Conservation (phyloP, 2,888 invertebrate species). For the Dolichomitus sp. region DNA sequence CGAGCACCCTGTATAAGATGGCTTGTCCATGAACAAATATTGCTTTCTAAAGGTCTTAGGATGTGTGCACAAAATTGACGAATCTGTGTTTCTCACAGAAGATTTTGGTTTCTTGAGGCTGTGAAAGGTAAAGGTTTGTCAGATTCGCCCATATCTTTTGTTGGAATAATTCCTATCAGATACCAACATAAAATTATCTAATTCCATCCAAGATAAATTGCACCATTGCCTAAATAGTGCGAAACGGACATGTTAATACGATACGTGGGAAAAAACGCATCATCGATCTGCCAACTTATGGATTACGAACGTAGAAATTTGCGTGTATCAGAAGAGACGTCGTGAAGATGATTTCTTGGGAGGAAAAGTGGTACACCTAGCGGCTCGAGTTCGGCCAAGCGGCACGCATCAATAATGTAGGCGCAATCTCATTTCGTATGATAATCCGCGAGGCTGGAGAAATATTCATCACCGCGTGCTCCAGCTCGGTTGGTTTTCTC, state of each 20-base stretch:
- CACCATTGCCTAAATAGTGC: neutral
- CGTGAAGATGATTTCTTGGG: slow-evolving; percentile 60
- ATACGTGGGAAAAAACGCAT: slow-evolving; percentile 77
- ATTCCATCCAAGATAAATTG: neutral
- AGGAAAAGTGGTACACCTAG: slow-evolving; percentile 67
- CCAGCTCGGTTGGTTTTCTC: slow-evolving; percentile 70
- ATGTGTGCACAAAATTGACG: too few species aligned
- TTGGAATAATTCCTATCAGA: too few species aligned
- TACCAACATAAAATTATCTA: too few species aligned
- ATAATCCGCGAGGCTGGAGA: slow-evolving; percentile 81
- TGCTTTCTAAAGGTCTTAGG: too few species aligned
- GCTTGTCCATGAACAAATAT: too few species aligned
- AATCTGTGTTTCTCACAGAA: too few species aligned
- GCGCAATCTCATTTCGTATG: slow-evolving; percentile 83
- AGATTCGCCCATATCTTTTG: too few species aligned
- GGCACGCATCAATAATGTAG: slow-evolving; percentile 80
- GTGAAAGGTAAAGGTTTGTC: too few species aligned
- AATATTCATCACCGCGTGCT: slow-evolving; percentile 82
- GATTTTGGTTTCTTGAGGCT: too few species aligned
- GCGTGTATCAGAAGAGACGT: slow-evolving; percentile 13
- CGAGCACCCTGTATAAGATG: too few species aligned
- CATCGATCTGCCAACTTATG: slow-evolving; percentile 68
- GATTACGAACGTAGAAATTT: slow-evolving; percentile 58
- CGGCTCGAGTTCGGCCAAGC: slow-evolving; percentile 61
- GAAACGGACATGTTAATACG: slow-evolving; percentile 4